Percentiles rank a stretch among this genome's conserved stretches.
Conservation (phyloP, 1,140 invertebrate species). For the Leptonema lineaticorne region DNA sequence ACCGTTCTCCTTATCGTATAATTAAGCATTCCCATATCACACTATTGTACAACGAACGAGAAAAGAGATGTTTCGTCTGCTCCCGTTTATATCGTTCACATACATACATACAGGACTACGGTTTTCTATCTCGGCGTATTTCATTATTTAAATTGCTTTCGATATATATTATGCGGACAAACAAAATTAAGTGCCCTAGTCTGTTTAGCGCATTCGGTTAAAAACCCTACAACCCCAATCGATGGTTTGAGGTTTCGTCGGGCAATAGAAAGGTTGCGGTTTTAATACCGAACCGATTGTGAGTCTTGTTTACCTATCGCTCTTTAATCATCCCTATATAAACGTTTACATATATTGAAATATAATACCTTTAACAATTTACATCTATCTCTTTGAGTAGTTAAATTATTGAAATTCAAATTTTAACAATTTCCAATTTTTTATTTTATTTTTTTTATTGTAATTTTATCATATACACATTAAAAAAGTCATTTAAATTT, state of each 20-base stretch:
- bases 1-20: background rate
- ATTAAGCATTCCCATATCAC: constrained; percentile 5
- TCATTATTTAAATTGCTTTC: background rate
- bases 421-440: too few relatives aligned
- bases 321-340: background rate
- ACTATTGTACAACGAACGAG: background rate
- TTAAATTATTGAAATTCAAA: too few relatives aligned
- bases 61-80: background rate
- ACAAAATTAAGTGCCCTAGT: background rate
- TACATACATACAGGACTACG: too few relatives aligned
- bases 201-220: background rate
- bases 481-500: too few relatives aligned
- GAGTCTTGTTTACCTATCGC: background rate
- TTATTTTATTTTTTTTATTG: too few relatives aligned
- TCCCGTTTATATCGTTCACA: too few relatives aligned
- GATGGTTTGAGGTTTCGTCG: background rate
- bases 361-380: background rate
- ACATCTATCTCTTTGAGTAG: too few relatives aligned
- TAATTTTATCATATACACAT: too few relatives aligned
- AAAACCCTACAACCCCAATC: background rate
- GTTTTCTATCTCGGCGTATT: background rate
- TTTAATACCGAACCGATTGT: background rate
- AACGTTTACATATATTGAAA: background rate
- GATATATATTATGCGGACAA: background rate
- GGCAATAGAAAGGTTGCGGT: background rate